phyloP scores from a whole-genome alignment of 2,797 vertebrate genomes.

The Psittacula echo region DNA sequence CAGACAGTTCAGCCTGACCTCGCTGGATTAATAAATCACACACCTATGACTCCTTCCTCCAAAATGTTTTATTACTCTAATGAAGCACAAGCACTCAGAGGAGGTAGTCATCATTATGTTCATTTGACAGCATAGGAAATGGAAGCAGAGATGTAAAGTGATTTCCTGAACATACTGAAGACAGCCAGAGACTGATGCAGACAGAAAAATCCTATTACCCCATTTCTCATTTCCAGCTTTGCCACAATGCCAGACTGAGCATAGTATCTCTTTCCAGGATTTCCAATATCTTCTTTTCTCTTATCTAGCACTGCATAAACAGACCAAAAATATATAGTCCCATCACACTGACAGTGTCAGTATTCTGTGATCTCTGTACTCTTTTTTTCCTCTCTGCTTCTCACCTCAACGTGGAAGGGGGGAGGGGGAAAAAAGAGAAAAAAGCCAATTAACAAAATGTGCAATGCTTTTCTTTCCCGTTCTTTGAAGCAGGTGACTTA shows the following conservation, averaged over 20 bases:
- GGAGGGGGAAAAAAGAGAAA: fast-evolving
- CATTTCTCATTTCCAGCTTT: not conserved
- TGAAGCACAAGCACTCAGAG: constrained; percentile 2
- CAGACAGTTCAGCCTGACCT: not conserved
- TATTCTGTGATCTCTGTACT: not conserved
- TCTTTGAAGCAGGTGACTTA: not conserved
- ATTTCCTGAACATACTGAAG: constrained; percentile 26
- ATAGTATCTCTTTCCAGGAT: not conserved
- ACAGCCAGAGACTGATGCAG: constrained; percentile 16
- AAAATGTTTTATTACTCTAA: not conserved
- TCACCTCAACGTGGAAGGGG: not conserved
- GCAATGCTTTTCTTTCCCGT: not conserved
- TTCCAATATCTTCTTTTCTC: not conserved
- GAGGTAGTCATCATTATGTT: not conserved
- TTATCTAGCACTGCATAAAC: not conserved
- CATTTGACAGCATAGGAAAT: constrained; percentile 50
- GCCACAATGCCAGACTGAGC: not conserved
- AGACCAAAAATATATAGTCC: not conserved
- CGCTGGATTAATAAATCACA: not conserved
- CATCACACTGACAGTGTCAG: not conserved
- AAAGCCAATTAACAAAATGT: not conserved
- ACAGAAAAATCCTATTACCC: not conserved
- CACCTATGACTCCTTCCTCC: not conserved
- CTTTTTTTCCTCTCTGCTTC: not conserved
- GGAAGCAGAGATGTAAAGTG: constrained; percentile 25